Base-by-base conservation (phyloP, 2,113 vertebrate species). In the Laticauda laticaudata region DNA sequence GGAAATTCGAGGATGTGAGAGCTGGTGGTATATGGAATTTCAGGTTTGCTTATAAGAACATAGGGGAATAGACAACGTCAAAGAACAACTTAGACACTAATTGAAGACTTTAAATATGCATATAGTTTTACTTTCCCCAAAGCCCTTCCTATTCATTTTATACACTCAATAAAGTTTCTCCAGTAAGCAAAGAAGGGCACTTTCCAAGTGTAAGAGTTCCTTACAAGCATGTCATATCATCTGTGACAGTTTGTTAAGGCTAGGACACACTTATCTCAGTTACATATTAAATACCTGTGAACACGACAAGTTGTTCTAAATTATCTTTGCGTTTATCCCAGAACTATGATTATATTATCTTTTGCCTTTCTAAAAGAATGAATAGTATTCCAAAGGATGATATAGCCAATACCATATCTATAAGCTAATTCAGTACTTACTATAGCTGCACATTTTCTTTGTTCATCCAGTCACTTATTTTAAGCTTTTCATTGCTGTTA, bases 271-370 rank as follows among this genome's bases (percentile, higher is more conserved):
- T 29, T 91, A 54, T 91, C 34, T 86, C 20, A 91, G 7, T 86
- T 57, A 45, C n/a, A 75, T 5, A 88, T 51, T 69, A 88, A 92
- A 53, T 92, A 26, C 26, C 23, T 4, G 53, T 89, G 43, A 29
- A 59, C 34, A 56, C 39, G 59, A 9, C 61, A 89, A 39, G 11
- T 69, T 88, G 20, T 89, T 18, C 51, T 88, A 81, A 92, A 81
- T 89, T 92, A 88, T 55, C n/a, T 45, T 86, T 45, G 34, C 34
- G 2, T 59, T 61, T 51, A n/a, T n/a, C 26, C 55, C 91, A 96
- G 86, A 95, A 90, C 95, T 91, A 89, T 96, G 92, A 95, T 94
- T 96, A 93, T 91, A 29, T 94, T 88, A 92, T 95, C 97, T 93
- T 94, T 90, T 96, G 93, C 90, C 94, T 96, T 95, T 94, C 94